Evolutionary conservation across 2,797 vertebrate genomes (phyloP), one percentile per base, ranked within the genome.

Genomic region (Pempheris klunzingeri): DNA sequence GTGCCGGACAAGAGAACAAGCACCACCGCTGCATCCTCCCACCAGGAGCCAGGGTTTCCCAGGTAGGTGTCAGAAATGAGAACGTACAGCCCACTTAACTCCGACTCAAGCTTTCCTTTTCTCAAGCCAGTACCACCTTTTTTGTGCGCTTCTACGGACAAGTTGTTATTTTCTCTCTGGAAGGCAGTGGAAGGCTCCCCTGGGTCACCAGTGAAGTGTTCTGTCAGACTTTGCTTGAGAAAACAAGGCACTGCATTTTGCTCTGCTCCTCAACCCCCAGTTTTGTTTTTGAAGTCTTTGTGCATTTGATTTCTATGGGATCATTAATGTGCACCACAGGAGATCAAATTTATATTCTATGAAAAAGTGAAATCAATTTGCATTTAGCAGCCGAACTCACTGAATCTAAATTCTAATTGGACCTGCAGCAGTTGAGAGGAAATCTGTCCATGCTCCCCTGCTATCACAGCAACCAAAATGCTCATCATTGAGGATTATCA

Each of bases 401-500:
- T 39, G 62, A 59, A 46, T 75, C 24, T 15, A 26, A 59, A 80
- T 63, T 70, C 10, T 50, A 66, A 71, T 64, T 71, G 41, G 67
- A 77, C 63, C 30, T 63, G 73, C 43, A n/a, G 46, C 73, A 70
- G 22, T 57, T 64, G 69, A 30, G 74, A 82, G 68, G n/a, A 69
- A 66, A 86, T 71, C 78, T 69, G 68, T 55, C 75, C 36, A 5
- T 67, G 65, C 47, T 60, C 63, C 50, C 74, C 79, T 76, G 69
- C 82, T 81, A 71, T 88, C 84, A 89, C 86, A 84, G 84, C 90
- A 83, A 62, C 77, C 70, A 78, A 80, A n/a, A 72, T 43, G 66
- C 83, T 88, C 90, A 88, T 88, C 87, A 82, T n/a, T 62, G 52
- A 69, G 83, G 87, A 94, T 93, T 90, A 93, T 86, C 90, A 84